Conservation (phyloP, 2,113 vertebrate genomes). For the Pelodiscus sinensis region DNA sequence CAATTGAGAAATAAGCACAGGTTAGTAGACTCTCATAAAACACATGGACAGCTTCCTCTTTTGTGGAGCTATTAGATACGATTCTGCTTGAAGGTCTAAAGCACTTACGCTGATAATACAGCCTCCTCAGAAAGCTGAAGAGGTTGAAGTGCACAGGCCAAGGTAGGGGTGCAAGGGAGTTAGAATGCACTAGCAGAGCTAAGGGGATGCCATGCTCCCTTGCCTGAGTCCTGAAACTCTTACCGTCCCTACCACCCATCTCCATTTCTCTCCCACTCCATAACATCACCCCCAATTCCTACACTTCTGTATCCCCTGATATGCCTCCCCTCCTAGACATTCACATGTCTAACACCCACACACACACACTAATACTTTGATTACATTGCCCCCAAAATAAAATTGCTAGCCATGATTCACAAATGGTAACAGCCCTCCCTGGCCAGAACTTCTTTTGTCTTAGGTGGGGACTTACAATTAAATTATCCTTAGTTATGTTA, state of each 20-base stretch:
- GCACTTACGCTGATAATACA: neutral
- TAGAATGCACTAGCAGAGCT: neutral
- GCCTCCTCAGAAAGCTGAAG: neutral
- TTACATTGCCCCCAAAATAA: neutral
- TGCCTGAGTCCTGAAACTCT: neutral
- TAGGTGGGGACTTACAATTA: neutral
- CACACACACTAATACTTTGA: neutral
- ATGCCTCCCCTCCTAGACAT: neutral
- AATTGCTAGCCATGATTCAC: neutral
- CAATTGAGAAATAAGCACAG: conserved; percentile 32
- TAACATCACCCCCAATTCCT: neutral
- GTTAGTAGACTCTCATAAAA: conserved; percentile 46
- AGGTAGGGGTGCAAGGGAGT: neutral
- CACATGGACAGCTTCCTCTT: neutral
- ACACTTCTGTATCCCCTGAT: neutral
- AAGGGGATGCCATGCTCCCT: neutral
- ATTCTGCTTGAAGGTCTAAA: neutral
- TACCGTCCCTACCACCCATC: neutral
- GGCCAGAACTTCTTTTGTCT: neutral
- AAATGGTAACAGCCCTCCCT: neutral
- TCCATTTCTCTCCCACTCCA: neutral
- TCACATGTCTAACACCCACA: neutral
- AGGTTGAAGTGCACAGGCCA: neutral
- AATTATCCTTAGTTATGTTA: neutral
- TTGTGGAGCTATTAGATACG: neutral